These are phyloP conservation scores for Prunella strophiata DNA, from an alignment of 2,797 vertebrate species.

Conservation along the genomic window DNA sequence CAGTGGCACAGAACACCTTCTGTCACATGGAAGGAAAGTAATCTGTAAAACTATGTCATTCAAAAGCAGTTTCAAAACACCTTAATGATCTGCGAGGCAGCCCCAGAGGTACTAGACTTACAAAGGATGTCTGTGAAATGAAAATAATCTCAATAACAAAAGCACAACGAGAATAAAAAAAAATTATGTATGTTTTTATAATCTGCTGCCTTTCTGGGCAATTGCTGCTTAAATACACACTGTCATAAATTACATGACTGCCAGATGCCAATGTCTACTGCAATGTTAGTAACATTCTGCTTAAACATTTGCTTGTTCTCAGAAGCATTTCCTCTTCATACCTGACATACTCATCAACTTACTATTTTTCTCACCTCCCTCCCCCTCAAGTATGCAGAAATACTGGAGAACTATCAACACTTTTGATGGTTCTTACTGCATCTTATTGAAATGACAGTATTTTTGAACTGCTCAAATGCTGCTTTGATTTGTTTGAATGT, in stretches of 20 bases:
- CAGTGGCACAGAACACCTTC: neutral
- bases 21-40: neutral
- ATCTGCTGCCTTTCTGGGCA: neutral
- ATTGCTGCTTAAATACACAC: constrained; percentile 5
- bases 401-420: neutral
- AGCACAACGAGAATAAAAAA: neutral
- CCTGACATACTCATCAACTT: neutral
- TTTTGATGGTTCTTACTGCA: neutral
- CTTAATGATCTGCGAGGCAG: neutral
- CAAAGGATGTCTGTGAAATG: neutral
- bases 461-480: neutral
- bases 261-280: neutral
- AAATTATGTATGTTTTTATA: neutral
- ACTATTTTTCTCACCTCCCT: neutral
- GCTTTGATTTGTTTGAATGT: neutral
- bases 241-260: neutral
- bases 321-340: neutral
- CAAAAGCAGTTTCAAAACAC: constrained; percentile 17
- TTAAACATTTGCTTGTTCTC: constrained; percentile 11
- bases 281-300: neutral
- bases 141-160: neutral
- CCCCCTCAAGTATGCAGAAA: neutral
- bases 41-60: neutral
- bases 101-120: neutral
- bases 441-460: neutral